These are phyloP conservation scores for Anseranas semipalmata DNA, from an alignment of 2,113 vertebrate genomes.

Conservation along the genomic window DNA sequence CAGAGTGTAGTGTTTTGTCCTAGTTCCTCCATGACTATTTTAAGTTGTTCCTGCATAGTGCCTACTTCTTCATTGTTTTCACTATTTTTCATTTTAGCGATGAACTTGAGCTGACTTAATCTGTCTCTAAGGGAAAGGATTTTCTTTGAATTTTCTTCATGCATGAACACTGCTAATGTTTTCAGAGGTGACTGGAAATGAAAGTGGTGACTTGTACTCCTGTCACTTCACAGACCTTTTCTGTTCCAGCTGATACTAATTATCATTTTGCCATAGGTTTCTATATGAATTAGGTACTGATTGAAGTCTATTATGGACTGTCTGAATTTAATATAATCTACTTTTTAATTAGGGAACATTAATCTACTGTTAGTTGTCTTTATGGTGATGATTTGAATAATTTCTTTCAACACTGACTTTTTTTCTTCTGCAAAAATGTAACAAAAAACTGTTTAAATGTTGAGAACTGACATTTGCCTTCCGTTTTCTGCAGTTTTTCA, in stretches of 20 bases:
- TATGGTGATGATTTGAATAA: not conserved
- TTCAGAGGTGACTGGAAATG: not conserved
- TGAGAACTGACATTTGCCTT: not conserved
- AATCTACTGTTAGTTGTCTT: not conserved
- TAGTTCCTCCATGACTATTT: not conserved
- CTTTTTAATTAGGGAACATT: not conserved
- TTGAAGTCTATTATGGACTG: not conserved
- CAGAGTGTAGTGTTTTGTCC: not conserved
- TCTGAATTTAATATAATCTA: not conserved
- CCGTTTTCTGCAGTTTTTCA: not conserved
- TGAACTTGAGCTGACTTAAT: not conserved
- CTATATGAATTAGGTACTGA: not conserved
- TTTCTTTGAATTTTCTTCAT: not conserved
- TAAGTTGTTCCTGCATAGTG: not conserved
- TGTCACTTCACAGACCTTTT: not conserved
- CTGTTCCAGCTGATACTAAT: not conserved
- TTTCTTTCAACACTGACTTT: not conserved
- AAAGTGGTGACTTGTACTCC: not conserved
- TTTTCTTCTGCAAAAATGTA: not conserved
- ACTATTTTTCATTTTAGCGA: not conserved
- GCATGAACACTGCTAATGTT: not conserved
- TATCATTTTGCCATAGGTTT: not conserved
- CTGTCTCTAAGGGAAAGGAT: not conserved
- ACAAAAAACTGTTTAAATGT: not conserved
- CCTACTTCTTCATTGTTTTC: not conserved